Base-by-base conservation (phyloP, 2,113 vertebrate genomes). In the Cettia cetti region DNA sequence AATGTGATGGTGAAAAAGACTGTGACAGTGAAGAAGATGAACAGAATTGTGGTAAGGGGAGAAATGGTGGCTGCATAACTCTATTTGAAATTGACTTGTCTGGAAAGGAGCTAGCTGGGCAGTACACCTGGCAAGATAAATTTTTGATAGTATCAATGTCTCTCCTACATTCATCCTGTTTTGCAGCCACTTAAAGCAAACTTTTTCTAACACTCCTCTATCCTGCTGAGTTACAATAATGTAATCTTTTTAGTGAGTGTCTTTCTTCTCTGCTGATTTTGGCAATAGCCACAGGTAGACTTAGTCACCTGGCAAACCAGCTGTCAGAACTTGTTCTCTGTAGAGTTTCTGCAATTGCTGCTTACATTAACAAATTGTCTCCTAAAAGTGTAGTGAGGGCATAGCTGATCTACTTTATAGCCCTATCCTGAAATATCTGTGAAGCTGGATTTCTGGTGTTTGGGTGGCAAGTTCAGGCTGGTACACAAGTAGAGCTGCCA, bases 1-100 rank as follows among this genome's bases (percentile, higher is more conserved):
- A 99, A 84, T 99, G 99, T 95, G 99, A 99, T 91, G 99, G 99
- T 75, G 99, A 99, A 97, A 98, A 96, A 94, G 99, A 99, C 97
- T 99, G 99, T 95, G 99, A 99, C 97, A 99, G 98, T 89, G 99
- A 98, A 85, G 99, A 99, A 97, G 99, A 99, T 89, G 99, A 99
- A 97, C 96, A 98, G 83, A 98, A 98, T 97, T 99, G 99, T 98
- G 99, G 99, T 99, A 98, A 97, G 99, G 97, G 92, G 85, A 53
- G 69, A 61, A 89, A 54, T 2, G 3, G 35, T 83, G 39, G 63
- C 63, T 94, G 82, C 81, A 11, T 85, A 82, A 52, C 47, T 69
- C 52, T 83, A 19, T 69, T 64, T 93, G 68, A 92, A 83, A 80
- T 64, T 56, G 56, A 28, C 52, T 86, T 89, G 31, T 68, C 52